Percentiles rank a stretch among this genome's conserved stretches.
Evolutionary conservation across 2,797 vertebrate species (phyloP).

Genomic region (Coracias cyanogaster): DNA sequence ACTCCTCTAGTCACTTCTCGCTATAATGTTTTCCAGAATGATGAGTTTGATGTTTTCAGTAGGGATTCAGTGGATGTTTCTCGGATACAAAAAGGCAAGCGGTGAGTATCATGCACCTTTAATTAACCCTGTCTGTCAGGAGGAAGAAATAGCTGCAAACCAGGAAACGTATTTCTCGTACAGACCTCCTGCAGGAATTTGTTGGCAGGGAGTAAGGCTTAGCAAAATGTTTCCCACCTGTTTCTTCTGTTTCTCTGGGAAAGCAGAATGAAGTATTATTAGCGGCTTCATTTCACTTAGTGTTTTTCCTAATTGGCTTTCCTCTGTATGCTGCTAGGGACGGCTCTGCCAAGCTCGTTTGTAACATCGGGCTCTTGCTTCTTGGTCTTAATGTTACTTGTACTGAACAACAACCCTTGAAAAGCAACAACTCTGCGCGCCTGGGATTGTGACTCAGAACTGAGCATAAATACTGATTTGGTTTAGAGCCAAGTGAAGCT

Average conservation of each 20-base stretch:
- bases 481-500: constrained; percentile 1
- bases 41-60: constrained; percentile 96
- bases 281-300: not conserved
- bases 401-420: not conserved
- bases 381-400: not conserved
- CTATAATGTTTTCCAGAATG: constrained; percentile 90
- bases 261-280: not conserved
- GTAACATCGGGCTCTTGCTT: not conserved
- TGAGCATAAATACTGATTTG: not conserved
- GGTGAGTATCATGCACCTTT: constrained; percentile 76
- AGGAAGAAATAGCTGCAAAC: not conserved
- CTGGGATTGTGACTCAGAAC: not conserved
- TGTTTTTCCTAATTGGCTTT: constrained; percentile 26
- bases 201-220: not conserved
- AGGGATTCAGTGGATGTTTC: constrained; percentile 91
- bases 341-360: constrained; percentile 16
- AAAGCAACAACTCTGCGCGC: not conserved
- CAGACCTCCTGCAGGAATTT: not conserved
- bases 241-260: not conserved
- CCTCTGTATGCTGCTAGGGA: not conserved
- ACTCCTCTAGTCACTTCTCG: constrained; percentile 83
- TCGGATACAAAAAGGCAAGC: constrained; percentile 92
- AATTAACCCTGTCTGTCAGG: not conserved
- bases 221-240: not conserved
- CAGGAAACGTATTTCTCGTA: not conserved